A percentile compares a stretch with the other conserved stretches of the same genome.
These are phyloP conservation scores for Anguilla pacifica DNA, from an alignment of 2,797 vertebrate genomes.

Conservation along the genomic window DNA sequence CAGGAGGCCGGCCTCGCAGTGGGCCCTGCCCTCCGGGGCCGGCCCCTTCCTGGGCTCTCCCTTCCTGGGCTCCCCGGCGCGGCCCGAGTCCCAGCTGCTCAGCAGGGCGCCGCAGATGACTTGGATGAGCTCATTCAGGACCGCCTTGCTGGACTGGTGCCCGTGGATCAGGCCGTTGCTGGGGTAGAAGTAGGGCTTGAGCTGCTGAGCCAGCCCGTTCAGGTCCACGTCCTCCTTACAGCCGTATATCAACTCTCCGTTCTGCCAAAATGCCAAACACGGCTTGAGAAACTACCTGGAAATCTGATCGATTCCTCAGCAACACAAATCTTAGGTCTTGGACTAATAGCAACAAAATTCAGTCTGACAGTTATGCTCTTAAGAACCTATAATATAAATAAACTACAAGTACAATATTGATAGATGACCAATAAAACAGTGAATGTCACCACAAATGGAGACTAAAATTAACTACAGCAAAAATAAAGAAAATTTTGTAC, in stretches of 20 bases:
- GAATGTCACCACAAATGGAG: background rate
- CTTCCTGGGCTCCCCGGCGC: constrained; percentile 66
- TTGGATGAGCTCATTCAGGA: constrained; percentile 88
- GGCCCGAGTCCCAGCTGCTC: constrained; percentile 73
- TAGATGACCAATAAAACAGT: background rate
- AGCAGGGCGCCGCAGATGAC: constrained; percentile 85
- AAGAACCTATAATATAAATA: background rate
- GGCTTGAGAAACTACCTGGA: background rate
- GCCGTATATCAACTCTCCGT: constrained; percentile 91
- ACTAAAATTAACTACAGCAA: background rate
- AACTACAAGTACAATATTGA: background rate
- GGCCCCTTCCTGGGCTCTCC: constrained; percentile 66
- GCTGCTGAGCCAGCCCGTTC: constrained; percentile 82
- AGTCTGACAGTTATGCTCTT: background rate
- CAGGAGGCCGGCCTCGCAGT: constrained; percentile 89
- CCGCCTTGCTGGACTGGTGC: constrained; percentile 77
- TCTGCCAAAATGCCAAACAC: constrained; percentile 65
- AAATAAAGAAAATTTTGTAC: constrained; percentile 63
- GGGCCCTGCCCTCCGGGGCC: constrained; percentile 73
- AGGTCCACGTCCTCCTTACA: constrained; percentile 86
- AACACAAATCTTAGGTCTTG: background rate
- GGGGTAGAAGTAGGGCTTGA: constrained; percentile 89
- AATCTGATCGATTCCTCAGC: background rate
- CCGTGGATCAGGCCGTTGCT: constrained; percentile 78
- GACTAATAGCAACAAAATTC: background rate